phyloP scores from a whole-genome alignment of 2,888 invertebrate species.

The Thecocarcelia acutangulata region DNA sequence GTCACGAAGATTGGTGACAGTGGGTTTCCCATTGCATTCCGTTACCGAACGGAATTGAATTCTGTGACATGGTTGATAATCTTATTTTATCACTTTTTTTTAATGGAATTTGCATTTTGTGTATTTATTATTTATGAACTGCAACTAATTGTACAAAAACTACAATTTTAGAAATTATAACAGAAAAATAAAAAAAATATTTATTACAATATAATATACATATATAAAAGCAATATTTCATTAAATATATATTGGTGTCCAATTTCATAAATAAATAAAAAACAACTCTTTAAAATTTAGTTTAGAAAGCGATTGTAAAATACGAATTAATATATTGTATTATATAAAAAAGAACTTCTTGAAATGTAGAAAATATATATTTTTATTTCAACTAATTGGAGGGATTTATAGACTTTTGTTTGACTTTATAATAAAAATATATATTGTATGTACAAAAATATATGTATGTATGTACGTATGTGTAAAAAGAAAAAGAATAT shows the following conservation, averaged over 20 bases:
- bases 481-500: conserved; percentile 31
- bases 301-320: conserved; percentile 59
- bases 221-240: conserved; percentile 65
- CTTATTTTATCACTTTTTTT: not conserved
- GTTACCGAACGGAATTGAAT: too few species aligned
- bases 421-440: conserved; percentile 34
- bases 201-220: too few species aligned
- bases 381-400: conserved; percentile 72
- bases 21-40: too few species aligned
- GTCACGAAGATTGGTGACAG: too few species aligned
- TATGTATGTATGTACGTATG: not conserved
- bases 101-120: not conserved
- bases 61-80: too few species aligned
- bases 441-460: too few species aligned
- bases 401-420: conserved; percentile 81
- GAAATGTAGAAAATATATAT: conserved; percentile 33
- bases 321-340: conserved; percentile 35
- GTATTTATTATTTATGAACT: conserved; percentile 23
- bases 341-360: conserved; percentile 42
- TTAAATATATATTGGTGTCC: conserved; percentile 58
- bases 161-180: conserved; percentile 52
- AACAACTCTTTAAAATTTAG: conserved; percentile 31
- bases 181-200: conserved; percentile 6
- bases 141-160: conserved; percentile 67
- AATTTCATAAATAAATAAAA: conserved; percentile 42